Evolutionary conservation across 2,113 vertebrate genomes (phyloP), one percentile per base, ranked within the genome.

Genomic region (Microtus pennsylvanicus): DNA sequence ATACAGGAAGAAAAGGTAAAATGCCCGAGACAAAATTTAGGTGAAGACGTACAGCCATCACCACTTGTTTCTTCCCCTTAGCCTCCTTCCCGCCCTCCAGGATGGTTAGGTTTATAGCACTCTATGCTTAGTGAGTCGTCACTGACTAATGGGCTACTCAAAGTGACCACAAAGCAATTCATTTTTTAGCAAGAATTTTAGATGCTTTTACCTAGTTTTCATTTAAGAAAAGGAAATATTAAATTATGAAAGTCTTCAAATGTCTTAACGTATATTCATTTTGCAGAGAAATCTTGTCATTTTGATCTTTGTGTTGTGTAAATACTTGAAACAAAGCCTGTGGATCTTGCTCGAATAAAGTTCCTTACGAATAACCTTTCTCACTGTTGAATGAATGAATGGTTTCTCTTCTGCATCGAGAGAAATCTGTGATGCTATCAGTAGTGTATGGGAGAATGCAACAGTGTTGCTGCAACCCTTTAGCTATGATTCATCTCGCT

Each of bases 401-500:
- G 75, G 19, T 86, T 94, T 97, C 91, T 42, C n/a, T 96, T 81
- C 76, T 82, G 11, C 22, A 91, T 89, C 4, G 58, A 94, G 86
- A 94, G 42, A 16, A 89, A 95, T 94, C 47, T 83, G 12, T 90
- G 12, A 7, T 81, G 11, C 94, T 89, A 69, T 90, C 86, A 93
- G 72, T 42, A 74, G 14, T 80, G 17, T 69, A 65, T 82, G 47
- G 93, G 50, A 75, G 65, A 42, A 47, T 1, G 7, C 42, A 65
- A n/a, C 70, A 55, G 70, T 10, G 3, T 45, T 96, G 94, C 82
- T 90, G 21, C 92, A 85, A 92, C 78, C 52, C 83, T 94, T 96
- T 88, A 91, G 90, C 85, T 87, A 94, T 96, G 96, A 94, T 97
- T 98, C 95, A 96, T 86, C 45, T 96, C 69, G 89, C 52, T 47